phyloP scores from a whole-genome alignment of 1,140 invertebrate species.

The Paraescarpia echinospica region DNA sequence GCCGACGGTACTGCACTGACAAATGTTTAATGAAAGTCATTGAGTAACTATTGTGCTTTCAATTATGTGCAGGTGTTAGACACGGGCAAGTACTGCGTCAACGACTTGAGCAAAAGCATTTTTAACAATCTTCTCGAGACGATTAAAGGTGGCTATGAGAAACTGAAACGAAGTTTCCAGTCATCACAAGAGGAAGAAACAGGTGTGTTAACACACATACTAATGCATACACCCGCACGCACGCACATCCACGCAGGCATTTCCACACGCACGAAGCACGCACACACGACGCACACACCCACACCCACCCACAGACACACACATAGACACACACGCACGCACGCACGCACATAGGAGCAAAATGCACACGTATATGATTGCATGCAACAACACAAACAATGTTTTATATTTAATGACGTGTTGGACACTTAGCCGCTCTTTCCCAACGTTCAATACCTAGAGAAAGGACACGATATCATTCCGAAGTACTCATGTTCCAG shows the following conservation, averaged over 20 bases:
- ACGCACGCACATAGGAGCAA: too few relatives aligned
- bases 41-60: too few relatives aligned
- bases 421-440: not conserved
- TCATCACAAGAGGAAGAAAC: not conserved
- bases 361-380: too few relatives aligned
- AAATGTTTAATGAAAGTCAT: too few relatives aligned
- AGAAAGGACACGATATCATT: not conserved
- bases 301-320: too few relatives aligned
- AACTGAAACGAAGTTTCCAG: not conserved
- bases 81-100: not conserved
- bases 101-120: not conserved
- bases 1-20: too few relatives aligned
- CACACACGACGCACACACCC: too few relatives aligned
- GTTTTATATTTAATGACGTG: not conserved
- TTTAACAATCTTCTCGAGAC: not conserved
- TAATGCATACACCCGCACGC: not conserved
- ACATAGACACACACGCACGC: too few relatives aligned
- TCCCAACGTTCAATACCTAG: not conserved
- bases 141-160: not conserved
- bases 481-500: not conserved
- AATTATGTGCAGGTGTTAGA: not conserved
- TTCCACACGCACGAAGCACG: not conserved
- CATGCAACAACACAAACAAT: not conserved
- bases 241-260: not conserved
- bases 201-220: not conserved